Conservation (phyloP, 30 jellyfish, hydroid and myxozoan genomes). For the Phacellophora camtschatica region DNA sequence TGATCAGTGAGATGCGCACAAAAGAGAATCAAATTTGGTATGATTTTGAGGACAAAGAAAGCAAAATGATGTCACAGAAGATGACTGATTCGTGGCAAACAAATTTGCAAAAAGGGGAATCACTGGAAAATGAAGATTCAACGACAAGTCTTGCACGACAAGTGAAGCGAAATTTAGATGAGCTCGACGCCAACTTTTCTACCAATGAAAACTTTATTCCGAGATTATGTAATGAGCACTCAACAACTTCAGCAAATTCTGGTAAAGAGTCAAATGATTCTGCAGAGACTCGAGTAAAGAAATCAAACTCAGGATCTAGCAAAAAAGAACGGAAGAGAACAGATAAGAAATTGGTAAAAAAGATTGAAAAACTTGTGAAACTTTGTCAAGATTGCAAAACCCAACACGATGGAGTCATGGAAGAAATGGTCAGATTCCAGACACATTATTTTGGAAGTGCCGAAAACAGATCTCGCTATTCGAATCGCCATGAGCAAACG, state of each 20-base stretch:
- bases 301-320: no score
- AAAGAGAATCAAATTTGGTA: conserved; percentile 8
- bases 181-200: no score
- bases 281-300: no score
- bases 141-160: no score
- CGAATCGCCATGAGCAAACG: not conserved
- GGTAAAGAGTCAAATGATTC: no score
- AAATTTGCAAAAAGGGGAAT: no score
- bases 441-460: not conserved
- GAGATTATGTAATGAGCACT: no score
- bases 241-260: not conserved
- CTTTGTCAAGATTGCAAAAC: not conserved
- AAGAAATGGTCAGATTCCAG: not conserved
- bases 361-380: not conserved
- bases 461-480: not conserved
- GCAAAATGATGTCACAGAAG: not conserved
- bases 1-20: not conserved
- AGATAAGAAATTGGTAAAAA: not conserved
- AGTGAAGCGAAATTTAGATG: no score
- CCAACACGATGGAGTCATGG: not conserved
- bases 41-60: conserved; percentile 12
- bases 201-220: no score
- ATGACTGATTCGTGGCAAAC: no score
- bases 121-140: no score
- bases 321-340: not conserved